These are phyloP conservation scores for Jacana jacana DNA, from an alignment of 2,113 vertebrate genomes.

Conservation along the genomic window DNA sequence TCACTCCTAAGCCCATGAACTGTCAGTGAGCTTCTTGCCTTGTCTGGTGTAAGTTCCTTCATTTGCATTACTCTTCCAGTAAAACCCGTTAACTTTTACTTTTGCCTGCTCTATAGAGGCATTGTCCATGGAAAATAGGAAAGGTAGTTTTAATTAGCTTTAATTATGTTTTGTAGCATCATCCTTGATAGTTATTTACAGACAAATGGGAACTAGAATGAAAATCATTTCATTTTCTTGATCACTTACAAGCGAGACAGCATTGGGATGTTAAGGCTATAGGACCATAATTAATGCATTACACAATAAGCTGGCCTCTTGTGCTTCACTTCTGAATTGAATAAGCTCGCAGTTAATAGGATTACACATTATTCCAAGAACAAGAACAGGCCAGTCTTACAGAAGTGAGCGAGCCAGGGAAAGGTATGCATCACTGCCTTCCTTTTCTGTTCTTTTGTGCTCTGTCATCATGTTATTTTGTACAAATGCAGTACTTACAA, in stretches of 20 bases:
- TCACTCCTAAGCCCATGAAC: neutral
- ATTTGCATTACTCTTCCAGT: neutral
- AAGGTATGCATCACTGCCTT: constrained; percentile 6
- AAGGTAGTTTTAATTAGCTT: neutral
- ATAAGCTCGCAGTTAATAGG: constrained; percentile 44
- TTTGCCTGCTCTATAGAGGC: neutral
- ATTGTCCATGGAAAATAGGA: neutral
- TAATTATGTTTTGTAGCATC: neutral
- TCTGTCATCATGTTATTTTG: neutral
- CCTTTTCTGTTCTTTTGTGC: constrained; percentile 9
- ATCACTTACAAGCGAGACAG: neutral
- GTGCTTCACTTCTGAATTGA: constrained; percentile 18
- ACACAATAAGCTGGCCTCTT: neutral
- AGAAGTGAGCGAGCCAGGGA: neutral
- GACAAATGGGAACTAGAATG: neutral
- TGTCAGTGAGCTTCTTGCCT: neutral
- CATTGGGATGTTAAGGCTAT: neutral
- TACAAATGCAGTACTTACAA: neutral
- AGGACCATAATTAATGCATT: neutral
- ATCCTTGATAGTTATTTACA: neutral
- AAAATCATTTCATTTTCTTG: neutral
- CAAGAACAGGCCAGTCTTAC: constrained; percentile 2
- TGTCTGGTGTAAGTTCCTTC: neutral
- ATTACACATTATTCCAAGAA: constrained; percentile 39
- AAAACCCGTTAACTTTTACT: neutral